These are phyloP conservation scores for Allobates femoralis DNA, from an alignment of 2,797 vertebrate species.

Conservation along the genomic window DNA sequence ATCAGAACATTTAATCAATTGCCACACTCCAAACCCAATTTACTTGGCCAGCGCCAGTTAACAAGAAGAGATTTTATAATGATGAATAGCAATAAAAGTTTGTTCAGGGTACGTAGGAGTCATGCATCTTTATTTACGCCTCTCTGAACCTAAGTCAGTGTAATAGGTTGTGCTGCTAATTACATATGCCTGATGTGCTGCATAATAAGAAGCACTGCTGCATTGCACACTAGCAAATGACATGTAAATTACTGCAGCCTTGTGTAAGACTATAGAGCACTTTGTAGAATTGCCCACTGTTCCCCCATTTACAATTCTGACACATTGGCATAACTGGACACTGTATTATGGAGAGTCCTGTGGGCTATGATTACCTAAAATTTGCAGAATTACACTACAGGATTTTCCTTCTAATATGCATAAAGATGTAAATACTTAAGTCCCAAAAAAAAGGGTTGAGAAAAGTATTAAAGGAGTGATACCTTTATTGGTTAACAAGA, in stretches of 20 bases:
- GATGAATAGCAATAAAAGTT: slow-evolving; percentile 62
- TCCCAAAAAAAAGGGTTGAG: no score
- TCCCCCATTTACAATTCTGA: slow-evolving; percentile 54
- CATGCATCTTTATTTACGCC: slow-evolving; percentile 80
- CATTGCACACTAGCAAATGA: slow-evolving; percentile 71
- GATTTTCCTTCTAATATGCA: neutral
- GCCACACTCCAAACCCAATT: slow-evolving; percentile 62
- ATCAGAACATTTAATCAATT: slow-evolving; percentile 64
- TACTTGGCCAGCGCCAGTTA: slow-evolving; percentile 54
- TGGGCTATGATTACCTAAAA: neutral
- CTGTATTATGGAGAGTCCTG: neutral
- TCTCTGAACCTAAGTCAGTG: slow-evolving; percentile 76
- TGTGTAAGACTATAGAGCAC: slow-evolving; percentile 38
- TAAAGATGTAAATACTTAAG: no score
- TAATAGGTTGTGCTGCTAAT: slow-evolving; percentile 79
- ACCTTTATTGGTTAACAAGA: no score
- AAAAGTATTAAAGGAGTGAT: no score
- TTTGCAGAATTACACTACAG: neutral
- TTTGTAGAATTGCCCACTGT: slow-evolving; percentile 50
- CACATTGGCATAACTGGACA: slow-evolving; percentile 28
- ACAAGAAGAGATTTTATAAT: slow-evolving; percentile 61
- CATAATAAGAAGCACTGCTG: slow-evolving; percentile 74
- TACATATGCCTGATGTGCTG: slow-evolving; percentile 78
- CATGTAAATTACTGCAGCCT: slow-evolving; percentile 76
- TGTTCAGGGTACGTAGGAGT: slow-evolving; percentile 61